Conservation (phyloP, 2,113 vertebrate species). For the Malurus melanocephalus region DNA sequence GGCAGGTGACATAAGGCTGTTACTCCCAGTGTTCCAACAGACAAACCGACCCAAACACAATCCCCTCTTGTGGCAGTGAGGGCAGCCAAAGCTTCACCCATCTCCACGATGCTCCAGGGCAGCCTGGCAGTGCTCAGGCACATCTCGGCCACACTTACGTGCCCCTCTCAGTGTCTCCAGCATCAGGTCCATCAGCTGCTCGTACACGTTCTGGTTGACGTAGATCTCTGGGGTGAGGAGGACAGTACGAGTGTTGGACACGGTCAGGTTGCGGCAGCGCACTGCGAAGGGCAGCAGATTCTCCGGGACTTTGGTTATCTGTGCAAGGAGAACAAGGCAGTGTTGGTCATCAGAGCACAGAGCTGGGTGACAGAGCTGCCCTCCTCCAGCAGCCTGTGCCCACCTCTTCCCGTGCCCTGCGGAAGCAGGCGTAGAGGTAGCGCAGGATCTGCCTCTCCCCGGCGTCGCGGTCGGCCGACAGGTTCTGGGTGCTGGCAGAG, state of each 20-base stretch:
- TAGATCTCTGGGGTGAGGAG: constrained; percentile 97
- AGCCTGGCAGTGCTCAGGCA: rapidly evolving
- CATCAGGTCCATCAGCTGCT: constrained; percentile 92
- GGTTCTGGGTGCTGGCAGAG: constrained; percentile 78
- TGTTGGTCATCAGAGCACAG: rapidly evolving
- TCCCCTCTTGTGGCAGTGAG: rapidly evolving
- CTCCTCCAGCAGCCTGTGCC: not conserved
- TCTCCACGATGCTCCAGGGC: rapidly evolving
- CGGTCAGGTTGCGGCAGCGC: constrained; percentile 87
- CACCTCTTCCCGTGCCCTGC: constrained; percentile 93
- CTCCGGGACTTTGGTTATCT: constrained; percentile 97
- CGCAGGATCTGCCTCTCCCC: constrained; percentile 88
- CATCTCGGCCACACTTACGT: constrained; percentile 65
- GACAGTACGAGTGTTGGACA: constrained; percentile 88
- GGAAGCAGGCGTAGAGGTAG: constrained; percentile 92
- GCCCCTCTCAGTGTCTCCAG: constrained; percentile 83
- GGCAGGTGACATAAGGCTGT: not conserved
- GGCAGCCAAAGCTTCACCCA: not conserved
- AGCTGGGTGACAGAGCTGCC: not conserved
- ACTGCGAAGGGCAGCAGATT: constrained; percentile 89
- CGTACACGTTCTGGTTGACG: constrained; percentile 86
- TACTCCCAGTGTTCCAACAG: rapidly evolving
- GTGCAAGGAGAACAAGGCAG: not conserved
- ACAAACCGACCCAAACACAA: rapidly evolving
- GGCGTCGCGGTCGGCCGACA: constrained; percentile 92